These are phyloP conservation scores for Cephalotes varians DNA, from an alignment of 2,888 invertebrate genomes.

Conservation along the genomic window DNA sequence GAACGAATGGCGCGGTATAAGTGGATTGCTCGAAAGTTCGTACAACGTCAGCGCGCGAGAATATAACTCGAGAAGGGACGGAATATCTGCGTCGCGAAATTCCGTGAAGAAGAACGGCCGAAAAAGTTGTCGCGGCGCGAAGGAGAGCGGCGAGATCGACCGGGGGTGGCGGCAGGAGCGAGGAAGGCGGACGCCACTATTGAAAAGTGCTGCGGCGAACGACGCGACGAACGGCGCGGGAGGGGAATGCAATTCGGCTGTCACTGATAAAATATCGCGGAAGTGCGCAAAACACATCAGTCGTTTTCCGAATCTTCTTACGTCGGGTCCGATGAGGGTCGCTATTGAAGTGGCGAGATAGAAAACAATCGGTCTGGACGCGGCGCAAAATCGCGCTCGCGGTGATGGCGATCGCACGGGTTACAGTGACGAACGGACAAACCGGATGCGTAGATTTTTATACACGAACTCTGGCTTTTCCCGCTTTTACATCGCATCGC, in stretches of 20 bases:
- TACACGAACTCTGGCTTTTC: slow-evolving; percentile 3
- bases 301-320: slow-evolving; percentile 11
- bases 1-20: slow-evolving; percentile 38
- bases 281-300: slow-evolving; percentile 64
- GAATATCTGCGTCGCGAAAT: slow-evolving; percentile 63
- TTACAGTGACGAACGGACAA: neutral
- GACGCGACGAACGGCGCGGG: slow-evolving; percentile 58
- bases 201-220: slow-evolving; percentile 65
- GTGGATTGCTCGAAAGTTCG: slow-evolving; percentile 66
- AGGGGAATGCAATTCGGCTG: slow-evolving; percentile 63
- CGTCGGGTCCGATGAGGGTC: slow-evolving; percentile 25
- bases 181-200: slow-evolving; percentile 56
- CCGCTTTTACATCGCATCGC: neutral
- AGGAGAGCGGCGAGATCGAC: slow-evolving; percentile 24
- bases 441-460: slow-evolving; percentile 30
- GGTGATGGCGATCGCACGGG: neutral
- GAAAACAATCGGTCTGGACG: slow-evolving; percentile 46
- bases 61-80: slow-evolving; percentile 50
- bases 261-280: slow-evolving; percentile 73
- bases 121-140: slow-evolving; percentile 70
- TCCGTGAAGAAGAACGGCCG: slow-evolving; percentile 56
- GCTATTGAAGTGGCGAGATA: slow-evolving; percentile 33
- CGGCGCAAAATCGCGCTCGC: slow-evolving; percentile 29
- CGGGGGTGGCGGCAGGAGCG: slow-evolving; percentile 12
- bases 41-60: slow-evolving; percentile 54